Base-by-base conservation (phyloP, 2,888 invertebrate species). In the Monoplex corrugatus region DNA sequence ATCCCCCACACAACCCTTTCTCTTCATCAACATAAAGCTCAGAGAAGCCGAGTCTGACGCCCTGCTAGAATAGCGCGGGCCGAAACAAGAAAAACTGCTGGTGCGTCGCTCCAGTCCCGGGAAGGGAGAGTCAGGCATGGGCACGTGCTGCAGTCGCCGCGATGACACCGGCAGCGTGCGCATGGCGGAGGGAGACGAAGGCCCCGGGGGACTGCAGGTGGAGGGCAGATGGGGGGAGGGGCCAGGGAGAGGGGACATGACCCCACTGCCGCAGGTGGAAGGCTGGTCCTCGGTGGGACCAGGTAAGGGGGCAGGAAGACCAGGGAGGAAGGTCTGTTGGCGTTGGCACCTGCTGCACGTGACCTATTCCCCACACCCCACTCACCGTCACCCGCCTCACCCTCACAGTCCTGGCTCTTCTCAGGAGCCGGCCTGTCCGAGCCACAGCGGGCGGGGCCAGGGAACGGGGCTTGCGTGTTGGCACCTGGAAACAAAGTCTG, bases 221-320 rank as follows among this genome's bases (percentile, higher is more conserved):
- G 88, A 88, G 16, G 88, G 88, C 63, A 83, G 82, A 43, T 88
- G 68, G 5, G 38, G 68, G 38, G 44, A 40, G 43, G 88, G 82
- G 63, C 90, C 87, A 28, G 89, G 89, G 50, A 90, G 86, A 35
- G 83, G 89, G 35, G 86, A 75, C 50, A 83, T 35, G 10, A 63
- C 57, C 40, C 63, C 78, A 35, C 75, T 38, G 1, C 80, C 44
- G 43, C 88, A 88, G 8, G 88, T 88, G 19, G 88, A 88, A 23
- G 88, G 88, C 63, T 88, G 82, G 45, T 88, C 88, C 38, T 63
- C 68, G 57, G 83, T 63, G 43, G 88, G 82, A 63, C 90, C 87
- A 32, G 89, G 89, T n/a, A 90, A 87, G 32, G 83, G 89, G n/a
- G n/a, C n/a, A n/a, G n/a, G n/a, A n/a, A n/a, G n/a, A n/a, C n/a